Percentiles rank a stretch among this genome's conserved stretches.
Evolutionary conservation across 2,797 vertebrate genomes (phyloP).

Genomic region (Brachyrhaphis roseni): DNA sequence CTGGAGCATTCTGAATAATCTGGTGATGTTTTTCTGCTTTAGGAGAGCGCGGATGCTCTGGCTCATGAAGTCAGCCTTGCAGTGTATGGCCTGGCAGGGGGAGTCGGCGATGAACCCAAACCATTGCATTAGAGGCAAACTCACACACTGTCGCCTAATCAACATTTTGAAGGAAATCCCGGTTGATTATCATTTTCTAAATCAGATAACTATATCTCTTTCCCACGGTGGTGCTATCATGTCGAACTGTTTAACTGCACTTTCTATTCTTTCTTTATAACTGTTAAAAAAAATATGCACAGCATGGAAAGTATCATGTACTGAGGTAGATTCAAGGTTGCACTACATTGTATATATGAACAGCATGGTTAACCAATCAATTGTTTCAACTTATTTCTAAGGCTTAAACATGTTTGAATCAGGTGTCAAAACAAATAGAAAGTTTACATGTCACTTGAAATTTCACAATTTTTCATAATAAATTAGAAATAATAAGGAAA

Average conservation of each 20-base stretch:
- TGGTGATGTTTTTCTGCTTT: slow-evolving; percentile 42
- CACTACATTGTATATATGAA: slow-evolving; percentile 1
- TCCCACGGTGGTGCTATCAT: background rate
- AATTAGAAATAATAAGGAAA: slow-evolving; percentile 13
- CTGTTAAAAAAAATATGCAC: slow-evolving; percentile 17
- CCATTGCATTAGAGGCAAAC: slow-evolving; percentile 59
- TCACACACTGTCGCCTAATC: background rate
- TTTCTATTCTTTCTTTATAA: slow-evolving; percentile 9
- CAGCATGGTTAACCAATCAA: slow-evolving; percentile 6
- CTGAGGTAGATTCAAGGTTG: slow-evolving; percentile 11
- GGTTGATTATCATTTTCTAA: background rate
- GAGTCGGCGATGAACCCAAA: slow-evolving; percentile 86
- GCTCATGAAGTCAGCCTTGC: slow-evolving; percentile 90
- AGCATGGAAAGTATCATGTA: background rate
- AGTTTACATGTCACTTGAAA: slow-evolving; percentile 22
- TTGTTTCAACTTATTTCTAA: slow-evolving; percentile 6
- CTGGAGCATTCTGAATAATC: slow-evolving; percentile 5
- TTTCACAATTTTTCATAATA: slow-evolving; percentile 21
- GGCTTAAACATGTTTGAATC: background rate
- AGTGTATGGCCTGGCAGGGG: slow-evolving; percentile 88
- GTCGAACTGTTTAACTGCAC: slow-evolving; percentile 25
- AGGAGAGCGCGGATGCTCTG: slow-evolving; percentile 89
- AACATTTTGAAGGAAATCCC: background rate
- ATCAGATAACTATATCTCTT: background rate
- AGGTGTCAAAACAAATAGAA: background rate